Percentiles rank a stretch among this genome's conserved stretches.
phyloP scores from a whole-genome alignment of 1,140 invertebrate species.

The Heliconius himera region DNA sequence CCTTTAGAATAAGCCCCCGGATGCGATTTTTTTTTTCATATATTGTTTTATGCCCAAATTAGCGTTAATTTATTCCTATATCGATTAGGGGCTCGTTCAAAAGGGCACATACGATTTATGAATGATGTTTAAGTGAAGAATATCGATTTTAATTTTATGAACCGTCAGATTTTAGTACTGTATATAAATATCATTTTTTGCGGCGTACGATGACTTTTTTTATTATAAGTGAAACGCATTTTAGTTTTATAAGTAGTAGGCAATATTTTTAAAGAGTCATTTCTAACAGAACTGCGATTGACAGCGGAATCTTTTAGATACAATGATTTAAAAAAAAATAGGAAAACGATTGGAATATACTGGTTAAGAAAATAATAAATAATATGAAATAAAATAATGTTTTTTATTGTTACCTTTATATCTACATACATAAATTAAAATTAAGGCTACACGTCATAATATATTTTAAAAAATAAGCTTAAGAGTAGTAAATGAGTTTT shows the following conservation, averaged over 20 bases:
- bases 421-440: neutral
- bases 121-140: constrained; percentile 54
- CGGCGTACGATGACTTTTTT: constrained; percentile 71
- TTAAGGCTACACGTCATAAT: neutral
- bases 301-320: constrained; percentile 79
- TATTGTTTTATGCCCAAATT: constrained; percentile 44
- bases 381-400: constrained; percentile 68
- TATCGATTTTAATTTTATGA: constrained; percentile 68
- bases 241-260: constrained; percentile 81
- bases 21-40: constrained; percentile 36
- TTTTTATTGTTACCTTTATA: constrained; percentile 46
- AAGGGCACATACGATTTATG: constrained; percentile 46
- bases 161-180: constrained; percentile 71
- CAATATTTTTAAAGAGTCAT: constrained; percentile 78
- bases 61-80: constrained; percentile 49
- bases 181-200: constrained; percentile 78
- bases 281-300: constrained; percentile 74
- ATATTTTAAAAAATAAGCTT: neutral
- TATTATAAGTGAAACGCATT: constrained; percentile 79
- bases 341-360: constrained; percentile 79
- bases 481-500: neutral
- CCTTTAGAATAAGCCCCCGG: constrained; percentile 60
- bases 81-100: constrained; percentile 58
- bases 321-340: constrained; percentile 77
- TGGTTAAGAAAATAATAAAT: constrained; percentile 81